Evolutionary conservation across 2,113 vertebrate genomes (phyloP).

Genomic region (Motacilla alba): DNA sequence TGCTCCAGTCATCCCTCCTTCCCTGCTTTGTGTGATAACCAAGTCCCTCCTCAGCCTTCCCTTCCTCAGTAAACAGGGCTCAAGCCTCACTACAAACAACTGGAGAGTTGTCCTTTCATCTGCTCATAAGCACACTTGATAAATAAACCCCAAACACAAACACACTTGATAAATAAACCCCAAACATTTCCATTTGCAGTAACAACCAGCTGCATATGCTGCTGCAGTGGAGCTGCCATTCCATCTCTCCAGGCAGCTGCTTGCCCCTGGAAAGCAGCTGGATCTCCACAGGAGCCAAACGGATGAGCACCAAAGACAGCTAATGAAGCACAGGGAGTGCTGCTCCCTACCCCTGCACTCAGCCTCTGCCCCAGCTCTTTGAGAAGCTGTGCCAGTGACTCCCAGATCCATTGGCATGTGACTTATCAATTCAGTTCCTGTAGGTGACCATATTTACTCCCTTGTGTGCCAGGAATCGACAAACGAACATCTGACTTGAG

Average conservation of each 20-base stretch:
- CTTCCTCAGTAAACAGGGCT: background rate
- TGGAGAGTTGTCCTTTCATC: background rate
- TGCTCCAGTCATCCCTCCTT: background rate
- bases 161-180: background rate
- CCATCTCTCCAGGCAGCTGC: background rate
- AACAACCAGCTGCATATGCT: background rate
- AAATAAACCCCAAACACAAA: background rate
- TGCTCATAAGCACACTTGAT: background rate
- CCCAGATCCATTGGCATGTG: fast-evolving
- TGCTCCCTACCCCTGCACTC: background rate
- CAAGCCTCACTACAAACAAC: background rate
- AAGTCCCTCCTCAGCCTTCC: background rate
- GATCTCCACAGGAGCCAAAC: background rate
- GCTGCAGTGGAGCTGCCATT: background rate
- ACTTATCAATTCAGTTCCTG: background rate
- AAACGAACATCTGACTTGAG: background rate
- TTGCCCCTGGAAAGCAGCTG: slow-evolving; percentile 19
- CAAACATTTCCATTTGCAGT: background rate
- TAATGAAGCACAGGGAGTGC: background rate
- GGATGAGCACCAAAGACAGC: background rate
- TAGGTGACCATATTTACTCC: background rate
- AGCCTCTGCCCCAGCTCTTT: background rate
- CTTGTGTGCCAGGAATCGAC: background rate
- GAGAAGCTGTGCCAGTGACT: background rate
- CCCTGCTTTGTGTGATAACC: background rate